Evolutionary conservation across 2,888 invertebrate species (phyloP).

Genomic region (Congeria kusceri): DNA sequence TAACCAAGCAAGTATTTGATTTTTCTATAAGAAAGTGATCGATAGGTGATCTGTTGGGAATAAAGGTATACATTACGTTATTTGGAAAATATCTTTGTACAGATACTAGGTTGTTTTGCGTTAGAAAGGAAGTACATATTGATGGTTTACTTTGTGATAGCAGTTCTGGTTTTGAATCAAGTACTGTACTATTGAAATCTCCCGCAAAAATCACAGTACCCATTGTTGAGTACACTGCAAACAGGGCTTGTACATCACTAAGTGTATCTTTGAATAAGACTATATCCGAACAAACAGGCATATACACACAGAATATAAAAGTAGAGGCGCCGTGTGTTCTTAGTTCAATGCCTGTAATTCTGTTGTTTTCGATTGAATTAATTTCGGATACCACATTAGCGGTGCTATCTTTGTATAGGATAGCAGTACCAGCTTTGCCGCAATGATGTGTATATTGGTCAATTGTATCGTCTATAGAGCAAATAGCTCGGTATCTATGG

Average conservation of each 20-base stretch:
- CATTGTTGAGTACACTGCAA: neutral
- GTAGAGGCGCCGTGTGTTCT: neutral
- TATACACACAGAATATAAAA: constrained; percentile 1
- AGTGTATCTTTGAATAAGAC: neutral
- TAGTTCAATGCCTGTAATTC: neutral
- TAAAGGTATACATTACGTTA: constrained; percentile 17
- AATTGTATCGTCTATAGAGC: too few species aligned
- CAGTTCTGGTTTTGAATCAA: neutral
- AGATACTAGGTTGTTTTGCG: constrained; percentile 5
- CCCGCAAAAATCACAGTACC: neutral
- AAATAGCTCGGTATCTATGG: neutral
- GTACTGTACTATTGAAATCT: constrained; percentile 5
- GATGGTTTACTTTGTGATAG: neutral
- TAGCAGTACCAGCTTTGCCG: neutral
- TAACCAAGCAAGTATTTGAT: neutral
- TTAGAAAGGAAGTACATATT: neutral
- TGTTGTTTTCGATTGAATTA: neutral
- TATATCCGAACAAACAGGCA: neutral
- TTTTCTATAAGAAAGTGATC: constrained; percentile 24
- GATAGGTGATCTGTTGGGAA: neutral
- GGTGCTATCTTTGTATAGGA: neutral
- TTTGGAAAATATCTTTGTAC: neutral
- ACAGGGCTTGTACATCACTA: neutral
- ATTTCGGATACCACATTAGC: neutral
- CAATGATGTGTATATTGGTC: neutral